Evolutionary conservation across 2,888 invertebrate genomes (phyloP), one percentile per base, ranked within the genome.

Genomic region (Dione juno): DNA sequence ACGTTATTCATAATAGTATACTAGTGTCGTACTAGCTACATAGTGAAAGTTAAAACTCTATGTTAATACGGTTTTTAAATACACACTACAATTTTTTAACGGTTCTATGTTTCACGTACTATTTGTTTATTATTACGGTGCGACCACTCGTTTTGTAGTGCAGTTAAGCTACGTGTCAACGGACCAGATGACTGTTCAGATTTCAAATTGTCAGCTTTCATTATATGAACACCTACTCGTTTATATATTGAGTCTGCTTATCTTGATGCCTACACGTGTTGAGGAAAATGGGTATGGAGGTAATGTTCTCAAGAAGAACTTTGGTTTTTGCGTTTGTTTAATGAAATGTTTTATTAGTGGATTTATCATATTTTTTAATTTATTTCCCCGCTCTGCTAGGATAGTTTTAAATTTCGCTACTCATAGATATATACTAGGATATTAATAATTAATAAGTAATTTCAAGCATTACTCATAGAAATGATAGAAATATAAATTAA

Each of bases 101-200:
- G 67, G 72, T 58, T 40, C 52, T 48, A 63, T 48, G 66, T 72
- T 61, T 66, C 64, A 66, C 58, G 50, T 72, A 40, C 58, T 66
- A 58, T 57, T 66, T 66, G 70, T 72, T 70, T 70, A 43, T 28
- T 52, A 67, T 58, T 67, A 59, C 41, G 67, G 67, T 70, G 67
- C 67, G 65, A 72, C 63, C 52, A 67, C 52, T 63, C 70, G 45
- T 69, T 66, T 67, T 63, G 57, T 69, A 19, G 45, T 63, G 53
- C 48, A 37, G 54, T 54, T 63, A 59, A 28, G 54, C 54, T 67
- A 40, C 45, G 43, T 63, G 68, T 37, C 63, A 48, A 53, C 45
- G 63, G 21, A 68, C 68, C 41, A 45, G 63, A 68, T 63, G 53
- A 63, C 53, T 63, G 43, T 35, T 61, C 13, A n/a, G 9, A 5